Base-by-base conservation (phyloP, 2,797 vertebrate species). In the Enteromius afrohamiltoni region DNA sequence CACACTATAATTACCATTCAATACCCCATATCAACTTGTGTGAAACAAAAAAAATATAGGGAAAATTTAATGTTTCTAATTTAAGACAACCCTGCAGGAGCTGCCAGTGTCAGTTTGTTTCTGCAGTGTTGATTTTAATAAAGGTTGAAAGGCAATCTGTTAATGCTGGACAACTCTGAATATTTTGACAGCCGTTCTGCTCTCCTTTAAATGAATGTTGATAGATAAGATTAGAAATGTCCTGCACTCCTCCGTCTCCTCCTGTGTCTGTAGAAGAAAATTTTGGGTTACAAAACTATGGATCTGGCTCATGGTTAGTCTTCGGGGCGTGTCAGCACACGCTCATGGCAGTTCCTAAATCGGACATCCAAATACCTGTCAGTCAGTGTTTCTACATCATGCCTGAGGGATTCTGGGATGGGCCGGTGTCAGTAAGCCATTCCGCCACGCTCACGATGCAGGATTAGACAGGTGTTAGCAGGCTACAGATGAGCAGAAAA, bases 101-200 rank as follows among this genome's bases (percentile, higher is more conserved):
- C 88, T 92, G 89, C 86, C 91, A 88, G 79, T 87, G 73, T 88
- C 78, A 64, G 83, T 74, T 87, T 89, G 85, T 75, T 77, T 85
- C 76, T 82, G 13, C 79, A 73, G 58, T 86, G 68, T 79, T 91
- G 91, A 91, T 89, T 91, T 92, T 92, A 92, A 93, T 94, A 90
- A 91, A 68, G 88, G 77, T 86, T 88, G 89, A 93, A 85, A 40
- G 84, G 77, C 83, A 85, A 88, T 81, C 82, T 82, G 70, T 84
- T 73, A n/a, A 64, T 49, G 82, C 53, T 83, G 81, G 62, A 83
- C 23, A 55, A 14, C 16, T 80, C 78, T 81, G 83, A 79, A 84
- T 71, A 82, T 65, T 85, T 87, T 92, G 91, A 92, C 86, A 76
- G n/a, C 23, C 29, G 74, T 90, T 79, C 19, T 13, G 40, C 79